Conservation (phyloP, 2,888 invertebrate genomes). For the Brachypalpus laphriformis region DNA sequence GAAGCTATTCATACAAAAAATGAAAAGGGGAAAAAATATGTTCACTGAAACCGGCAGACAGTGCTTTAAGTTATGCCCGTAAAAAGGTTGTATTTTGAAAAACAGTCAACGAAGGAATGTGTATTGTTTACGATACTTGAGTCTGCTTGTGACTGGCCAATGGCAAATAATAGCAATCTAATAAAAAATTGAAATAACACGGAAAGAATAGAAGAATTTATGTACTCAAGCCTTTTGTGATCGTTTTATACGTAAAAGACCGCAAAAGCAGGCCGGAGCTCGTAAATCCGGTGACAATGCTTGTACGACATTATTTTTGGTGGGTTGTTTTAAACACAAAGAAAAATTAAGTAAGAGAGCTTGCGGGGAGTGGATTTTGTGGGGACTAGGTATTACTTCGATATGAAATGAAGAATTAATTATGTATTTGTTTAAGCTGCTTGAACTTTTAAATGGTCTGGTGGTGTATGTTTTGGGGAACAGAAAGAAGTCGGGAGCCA, state of each 20-base stretch:
- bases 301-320: neutral
- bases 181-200: constrained; percentile 8
- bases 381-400: too few species aligned
- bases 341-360: neutral
- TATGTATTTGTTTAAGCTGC: too few species aligned
- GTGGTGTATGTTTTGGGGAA: too few species aligned
- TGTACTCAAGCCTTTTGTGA: constrained; percentile 3
- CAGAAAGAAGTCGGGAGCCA: too few species aligned
- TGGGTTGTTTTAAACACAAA: neutral
- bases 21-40: neutral
- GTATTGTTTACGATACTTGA: constrained; percentile 7
- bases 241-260: neutral
- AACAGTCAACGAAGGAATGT: neutral
- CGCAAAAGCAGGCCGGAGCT: neutral
- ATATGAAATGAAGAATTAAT: too few species aligned
- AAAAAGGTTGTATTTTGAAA: neutral
- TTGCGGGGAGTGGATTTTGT: too few species aligned
- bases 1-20: neutral
- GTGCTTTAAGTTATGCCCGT: neutral
- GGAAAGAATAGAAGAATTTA: neutral
- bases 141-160: neutral
- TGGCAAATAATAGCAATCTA: neutral
- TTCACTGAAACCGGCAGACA: neutral
- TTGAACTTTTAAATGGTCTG: too few species aligned
- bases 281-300: constrained; percentile 1